Evolutionary conservation across 2,797 vertebrate species (phyloP).

Genomic region (Cirrhinus molitorella): DNA sequence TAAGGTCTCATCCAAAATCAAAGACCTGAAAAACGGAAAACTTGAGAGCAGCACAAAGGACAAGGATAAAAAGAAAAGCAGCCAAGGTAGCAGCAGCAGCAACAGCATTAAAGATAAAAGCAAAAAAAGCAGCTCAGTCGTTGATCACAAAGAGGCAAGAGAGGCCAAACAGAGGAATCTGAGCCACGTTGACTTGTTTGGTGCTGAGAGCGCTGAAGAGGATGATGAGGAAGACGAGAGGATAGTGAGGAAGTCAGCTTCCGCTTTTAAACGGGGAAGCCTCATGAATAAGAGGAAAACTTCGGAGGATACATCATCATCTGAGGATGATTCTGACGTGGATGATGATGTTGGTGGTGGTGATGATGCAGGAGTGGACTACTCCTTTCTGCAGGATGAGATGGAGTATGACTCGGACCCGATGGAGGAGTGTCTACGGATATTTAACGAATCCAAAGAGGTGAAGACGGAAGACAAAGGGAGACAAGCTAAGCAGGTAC

Average conservation of each 20-base stretch:
- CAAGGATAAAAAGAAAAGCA: conserved; percentile 68
- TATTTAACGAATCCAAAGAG: conserved; percentile 95
- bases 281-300: conserved; percentile 72
- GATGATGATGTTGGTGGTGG: conserved; percentile 55
- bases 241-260: conserved; percentile 74
- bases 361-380: conserved; percentile 76
- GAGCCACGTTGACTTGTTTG: conserved; percentile 93
- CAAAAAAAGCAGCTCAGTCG: conserved; percentile 63
- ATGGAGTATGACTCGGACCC: conserved; percentile 93
- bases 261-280: conserved; percentile 70
- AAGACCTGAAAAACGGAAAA: conserved; percentile 78
- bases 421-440: conserved; percentile 96
- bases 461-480: conserved; percentile 96
- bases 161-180: conserved; percentile 74
- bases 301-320: conserved; percentile 66
- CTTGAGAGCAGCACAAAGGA: conserved; percentile 65
- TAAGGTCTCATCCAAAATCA: conserved; percentile 72
- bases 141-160: conserved; percentile 66
- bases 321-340: conserved; percentile 59
- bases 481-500: conserved; percentile 91
- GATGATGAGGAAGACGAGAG: conserved; percentile 67
- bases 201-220: conserved; percentile 91
- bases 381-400: conserved; percentile 84
- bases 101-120: conserved; percentile 64
- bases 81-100: conserved; percentile 56